Conservation (phyloP, 2,113 vertebrate species). For the Shinisaurus crocodilurus region DNA sequence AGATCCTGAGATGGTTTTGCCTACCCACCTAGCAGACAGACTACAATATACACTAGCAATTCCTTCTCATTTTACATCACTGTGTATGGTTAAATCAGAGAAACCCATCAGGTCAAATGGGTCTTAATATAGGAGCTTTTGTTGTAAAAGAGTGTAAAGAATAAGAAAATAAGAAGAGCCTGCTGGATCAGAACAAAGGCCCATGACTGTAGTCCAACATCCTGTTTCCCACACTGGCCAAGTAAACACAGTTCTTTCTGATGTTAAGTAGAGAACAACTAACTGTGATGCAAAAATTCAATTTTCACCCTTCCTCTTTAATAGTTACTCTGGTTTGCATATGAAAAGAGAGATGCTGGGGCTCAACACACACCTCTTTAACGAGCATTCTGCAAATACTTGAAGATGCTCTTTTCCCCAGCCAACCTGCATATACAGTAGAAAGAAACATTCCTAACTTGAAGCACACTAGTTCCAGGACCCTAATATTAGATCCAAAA, state of each 20-base stretch:
- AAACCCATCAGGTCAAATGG: accelerated
- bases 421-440: background rate
- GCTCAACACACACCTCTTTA: background rate
- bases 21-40: background rate
- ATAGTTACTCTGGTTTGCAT: background rate
- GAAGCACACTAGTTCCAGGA: background rate
- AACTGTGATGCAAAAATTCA: background rate
- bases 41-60: background rate
- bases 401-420: background rate
- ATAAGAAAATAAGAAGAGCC: background rate
- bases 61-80: accelerated
- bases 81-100: background rate
- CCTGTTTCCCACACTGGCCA: background rate
- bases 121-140: background rate
- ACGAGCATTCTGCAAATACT: background rate
- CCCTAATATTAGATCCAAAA: background rate
- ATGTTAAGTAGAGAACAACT: background rate
- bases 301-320: background rate
- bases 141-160: background rate
- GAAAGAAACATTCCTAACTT: background rate
- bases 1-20: background rate
- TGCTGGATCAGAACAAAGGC: background rate
- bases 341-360: background rate
- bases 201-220: background rate
- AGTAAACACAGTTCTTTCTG: background rate